phyloP scores from a whole-genome alignment of 1,140 invertebrate species.

The Zaprionus davidi region DNA sequence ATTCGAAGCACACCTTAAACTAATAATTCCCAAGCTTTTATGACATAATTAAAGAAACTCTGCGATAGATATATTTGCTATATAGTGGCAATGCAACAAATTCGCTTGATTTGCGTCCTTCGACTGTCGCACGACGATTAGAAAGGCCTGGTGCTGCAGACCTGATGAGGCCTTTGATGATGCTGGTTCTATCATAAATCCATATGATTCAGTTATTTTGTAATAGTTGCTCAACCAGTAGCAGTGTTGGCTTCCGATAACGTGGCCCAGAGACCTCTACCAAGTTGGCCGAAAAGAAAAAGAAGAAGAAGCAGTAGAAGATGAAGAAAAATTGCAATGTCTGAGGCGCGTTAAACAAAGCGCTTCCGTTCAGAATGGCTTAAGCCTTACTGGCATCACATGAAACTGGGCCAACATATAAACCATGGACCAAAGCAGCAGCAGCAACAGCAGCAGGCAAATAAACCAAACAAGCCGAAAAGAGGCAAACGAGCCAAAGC shows the following conservation, averaged over 20 bases:
- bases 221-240: constrained; percentile 53
- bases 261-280: constrained; percentile 23
- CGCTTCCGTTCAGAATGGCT: constrained; percentile 65
- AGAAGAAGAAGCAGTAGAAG: constrained; percentile 12
- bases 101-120: constrained; percentile 35
- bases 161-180: neutral
- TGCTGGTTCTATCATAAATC: constrained; percentile 51
- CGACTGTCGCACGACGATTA: constrained; percentile 39
- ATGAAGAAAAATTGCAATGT: constrained; percentile 48
- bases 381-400: constrained; percentile 29
- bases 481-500: neutral
- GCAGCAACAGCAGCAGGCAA: constrained; percentile 5
- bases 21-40: constrained; percentile 38
- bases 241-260: constrained; percentile 42
- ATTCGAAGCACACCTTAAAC: constrained; percentile 18
- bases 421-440: constrained; percentile 49
- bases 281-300: constrained; percentile 14
- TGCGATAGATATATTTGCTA: neutral
- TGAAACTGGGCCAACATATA: constrained; percentile 60
- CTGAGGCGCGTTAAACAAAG: constrained; percentile 68
- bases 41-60: constrained; percentile 35
- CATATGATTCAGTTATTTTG: constrained; percentile 54
- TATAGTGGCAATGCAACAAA: constrained; percentile 23
- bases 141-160: constrained; percentile 37
- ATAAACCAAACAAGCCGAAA: constrained; percentile 3